Evolutionary conservation across 1,140 invertebrate species (phyloP), one percentile per base, ranked within the genome.

Genomic region (Trissolcus basalis): DNA sequence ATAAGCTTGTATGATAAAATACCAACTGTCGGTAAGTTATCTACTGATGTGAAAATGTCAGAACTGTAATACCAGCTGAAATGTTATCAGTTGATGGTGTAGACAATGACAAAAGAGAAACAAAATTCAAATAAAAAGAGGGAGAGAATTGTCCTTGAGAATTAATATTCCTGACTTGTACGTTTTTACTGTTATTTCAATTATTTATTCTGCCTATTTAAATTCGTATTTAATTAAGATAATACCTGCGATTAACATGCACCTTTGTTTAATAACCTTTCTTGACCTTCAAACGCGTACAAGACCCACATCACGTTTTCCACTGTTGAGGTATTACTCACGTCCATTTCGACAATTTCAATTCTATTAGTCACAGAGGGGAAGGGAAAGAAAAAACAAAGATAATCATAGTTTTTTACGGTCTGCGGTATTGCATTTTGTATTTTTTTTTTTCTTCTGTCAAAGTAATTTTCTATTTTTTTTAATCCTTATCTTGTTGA

Each of bases 281-380:
- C n/a, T n/a, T 14, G 60, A 64, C 49, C 43, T 64, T 64, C 61
- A 55, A 48, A 64, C 32, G 43, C 16, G 9, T 41, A 55, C 61
- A 11, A 65, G 63, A 65, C 53, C 53, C 49, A 56, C 53, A 56
- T 65, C 63, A 56, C 63, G 53, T 49, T 56, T 43, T 65, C n/a
- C 53, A 33, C 33, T 43, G 63, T 65, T 65, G 63, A 65, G 63
- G 53, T 19, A 56, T 65, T 50, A 45, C 63, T 56, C 14, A 43
- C 13, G 12, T 16, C 41, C 39, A 63, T 65, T 50, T 65, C 63
- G 36, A 65, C 53, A 16, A 50, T 56, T 65, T 56, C 53, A 56
- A 49, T 27, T 6, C 19, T 65, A 56, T 56, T 49, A 65, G 51
- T 48, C 53, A 65, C 41, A 14, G 16, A 39, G 11, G 36, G 11